Percentiles rank a stretch among this genome's conserved stretches.
phyloP scores from a whole-genome alignment of 1,140 invertebrate genomes.

The Ostrea edulis region DNA sequence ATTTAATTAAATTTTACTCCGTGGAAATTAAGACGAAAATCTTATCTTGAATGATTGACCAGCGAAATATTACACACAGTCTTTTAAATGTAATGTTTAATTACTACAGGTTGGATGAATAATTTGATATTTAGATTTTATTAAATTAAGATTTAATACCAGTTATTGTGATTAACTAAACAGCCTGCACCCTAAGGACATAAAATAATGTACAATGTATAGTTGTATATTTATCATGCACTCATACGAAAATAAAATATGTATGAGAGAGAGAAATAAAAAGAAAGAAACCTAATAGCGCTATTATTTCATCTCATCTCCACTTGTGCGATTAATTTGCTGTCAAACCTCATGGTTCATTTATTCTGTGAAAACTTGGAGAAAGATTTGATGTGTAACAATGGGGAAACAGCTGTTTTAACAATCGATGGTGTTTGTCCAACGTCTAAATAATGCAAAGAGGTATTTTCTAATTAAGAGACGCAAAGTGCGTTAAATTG shows the following conservation, averaged over 20 bases:
- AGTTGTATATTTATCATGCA: background rate
- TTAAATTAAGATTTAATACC: slow-evolving; percentile 1
- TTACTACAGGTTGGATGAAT: slow-evolving; percentile 19
- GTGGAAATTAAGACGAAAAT: background rate
- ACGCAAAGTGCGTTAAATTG: slow-evolving; percentile 50
- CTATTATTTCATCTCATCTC: background rate
- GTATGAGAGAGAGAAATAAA: background rate
- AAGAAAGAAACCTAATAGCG: background rate
- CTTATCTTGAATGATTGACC: slow-evolving; percentile 11
- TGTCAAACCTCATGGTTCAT: slow-evolving; percentile 32
- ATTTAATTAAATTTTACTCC: slow-evolving; percentile 5
- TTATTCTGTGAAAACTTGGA: slow-evolving; percentile 28
- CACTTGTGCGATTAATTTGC: slow-evolving; percentile 32
- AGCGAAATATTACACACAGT: background rate
- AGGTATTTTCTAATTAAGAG: slow-evolving; percentile 53
- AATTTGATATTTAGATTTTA: slow-evolving; percentile 18
- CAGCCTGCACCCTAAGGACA: too few relatives aligned
- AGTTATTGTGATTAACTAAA: background rate
- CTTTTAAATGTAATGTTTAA: slow-evolving; percentile 2
- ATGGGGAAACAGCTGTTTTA: slow-evolving; percentile 36
- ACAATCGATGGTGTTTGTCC: slow-evolving; percentile 18
- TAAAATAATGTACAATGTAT: too few relatives aligned
- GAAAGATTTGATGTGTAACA: slow-evolving; percentile 34
- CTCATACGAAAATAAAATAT: background rate
- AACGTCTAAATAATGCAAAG: slow-evolving; percentile 17